Percentiles rank a stretch among this genome's conserved stretches.
phyloP scores from a whole-genome alignment of 2,113 vertebrate species.

The Equus quagga region DNA sequence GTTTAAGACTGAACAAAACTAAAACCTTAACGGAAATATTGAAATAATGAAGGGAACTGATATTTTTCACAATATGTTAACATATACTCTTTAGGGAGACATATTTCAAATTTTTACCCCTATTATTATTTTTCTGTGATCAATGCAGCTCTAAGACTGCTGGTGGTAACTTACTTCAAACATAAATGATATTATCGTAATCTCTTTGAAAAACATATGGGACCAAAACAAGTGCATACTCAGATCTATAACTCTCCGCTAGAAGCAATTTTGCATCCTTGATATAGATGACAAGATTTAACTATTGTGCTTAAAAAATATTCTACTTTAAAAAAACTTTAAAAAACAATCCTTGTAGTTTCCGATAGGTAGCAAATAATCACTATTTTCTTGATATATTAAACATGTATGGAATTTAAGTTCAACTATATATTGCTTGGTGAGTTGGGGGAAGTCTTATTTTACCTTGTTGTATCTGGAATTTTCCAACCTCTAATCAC shows the following conservation, averaged over 20 bases:
- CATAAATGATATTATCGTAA: neutral
- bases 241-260: neutral
- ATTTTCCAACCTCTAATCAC: neutral
- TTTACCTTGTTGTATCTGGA: neutral
- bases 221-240: neutral
- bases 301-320: neutral
- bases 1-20: neutral
- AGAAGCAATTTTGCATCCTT: neutral
- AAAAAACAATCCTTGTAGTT: neutral
- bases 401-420: neutral
- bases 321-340: neutral
- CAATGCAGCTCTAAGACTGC: neutral
- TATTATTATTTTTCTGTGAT: neutral
- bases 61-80: neutral
- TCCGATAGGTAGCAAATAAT: neutral
- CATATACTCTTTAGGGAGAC: neutral
- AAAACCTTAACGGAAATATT: neutral
- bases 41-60: neutral
- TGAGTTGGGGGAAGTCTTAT: conserved; percentile 3
- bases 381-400: neutral
- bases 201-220: neutral
- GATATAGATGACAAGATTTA: neutral
- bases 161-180: neutral
- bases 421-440: neutral
- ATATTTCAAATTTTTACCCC: neutral